Evolutionary conservation across 2,888 invertebrate species (phyloP), one percentile per base, ranked within the genome.

Genomic region (Leptura quadrifasciata): DNA sequence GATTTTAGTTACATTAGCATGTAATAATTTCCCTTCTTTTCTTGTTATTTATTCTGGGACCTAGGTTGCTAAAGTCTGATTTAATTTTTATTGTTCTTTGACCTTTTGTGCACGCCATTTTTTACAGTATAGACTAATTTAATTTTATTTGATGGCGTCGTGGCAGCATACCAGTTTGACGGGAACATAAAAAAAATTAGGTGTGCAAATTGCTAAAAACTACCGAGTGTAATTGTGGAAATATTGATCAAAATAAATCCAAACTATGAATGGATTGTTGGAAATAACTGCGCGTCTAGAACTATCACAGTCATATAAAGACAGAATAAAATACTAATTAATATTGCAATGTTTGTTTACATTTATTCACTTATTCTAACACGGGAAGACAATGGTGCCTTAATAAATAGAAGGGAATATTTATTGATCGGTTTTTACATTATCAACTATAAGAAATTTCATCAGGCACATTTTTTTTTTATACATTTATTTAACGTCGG

Each of bases 181-280:
- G n/a, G 47, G 6, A 47, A 47, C 47, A 47, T 47, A n/a, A 47
- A 47, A 47, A 47, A 47, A 47, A 47, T 47, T 47, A 47, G 47
- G 47, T n/a, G n/a, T n/a, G n/a, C 47, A 12, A 47, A 47, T 47
- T 47, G 47, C 2, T 47, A 47, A 47, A 47, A 47, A 15, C 35
- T 9, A 35, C 9, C 35, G 12, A 12, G 15, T 39, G 3, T 39
- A 39, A 39, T 39, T 10, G 39, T 39, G 10, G 39, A 39, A 39
- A 12, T 12, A 39, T 8, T 8, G 27, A 31, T 39, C 39, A 39
- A 6, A 47, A 47, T 2, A 39, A n/a, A 47, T 5, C 0, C 47
- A 47, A 47, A 12, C 3, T n/a, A 5, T 6, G n/a, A n/a, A 47
- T n/a, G n/a, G 47, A n/a, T n/a, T n/a, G 47, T 6, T 47, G 39